These are phyloP conservation scores for Nipponacmea schrenckii DNA, from an alignment of 2,888 invertebrate species.

Conservation along the genomic window DNA sequence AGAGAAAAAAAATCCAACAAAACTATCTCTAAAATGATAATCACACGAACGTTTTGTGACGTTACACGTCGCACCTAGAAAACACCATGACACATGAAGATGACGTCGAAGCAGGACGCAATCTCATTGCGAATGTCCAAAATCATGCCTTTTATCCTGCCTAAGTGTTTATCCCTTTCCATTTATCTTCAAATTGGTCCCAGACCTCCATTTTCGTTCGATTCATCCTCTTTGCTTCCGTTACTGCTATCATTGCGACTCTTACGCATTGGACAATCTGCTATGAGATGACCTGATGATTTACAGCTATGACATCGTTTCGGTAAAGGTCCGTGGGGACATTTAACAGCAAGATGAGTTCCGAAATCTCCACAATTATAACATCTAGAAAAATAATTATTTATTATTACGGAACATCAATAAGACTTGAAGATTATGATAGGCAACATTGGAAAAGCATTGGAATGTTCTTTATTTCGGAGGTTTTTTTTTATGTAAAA, in stretches of 20 bases:
- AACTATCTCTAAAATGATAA: slow-evolving; percentile 6
- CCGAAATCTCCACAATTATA: slow-evolving; percentile 94
- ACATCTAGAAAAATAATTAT: slow-evolving; percentile 73
- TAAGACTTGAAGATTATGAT: no score
- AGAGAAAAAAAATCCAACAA: slow-evolving; percentile 3
- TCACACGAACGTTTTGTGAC: slow-evolving; percentile 7
- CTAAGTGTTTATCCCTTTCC: slow-evolving; percentile 2
- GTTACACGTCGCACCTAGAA: slow-evolving; percentile 3
- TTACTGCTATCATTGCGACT: slow-evolving; percentile 30
- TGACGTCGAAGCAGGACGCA: slow-evolving; percentile 2
- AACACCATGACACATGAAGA: slow-evolving; percentile 8
- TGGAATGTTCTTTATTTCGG: no score
- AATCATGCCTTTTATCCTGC: slow-evolving; percentile 9
- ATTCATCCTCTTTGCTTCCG: slow-evolving; percentile 30
- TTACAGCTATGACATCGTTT: slow-evolving; percentile 92
- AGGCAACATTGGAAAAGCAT: no score
- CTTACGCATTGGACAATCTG: slow-evolving; percentile 79
- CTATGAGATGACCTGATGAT: slow-evolving; percentile 87
- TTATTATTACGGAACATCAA: not conserved
- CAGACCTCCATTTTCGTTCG: slow-evolving; percentile 15
- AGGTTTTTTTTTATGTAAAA: no score
- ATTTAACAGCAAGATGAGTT: slow-evolving; percentile 91
- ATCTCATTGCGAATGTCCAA: not conserved
- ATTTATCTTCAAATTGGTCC: not conserved
- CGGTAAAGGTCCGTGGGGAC: slow-evolving; percentile 86